A percentile compares a stretch with the other conserved stretches of the same genome.
These are phyloP conservation scores for Semaprochilodus insignis DNA, from an alignment of 2,797 vertebrate genomes.

Conservation along the genomic window DNA sequence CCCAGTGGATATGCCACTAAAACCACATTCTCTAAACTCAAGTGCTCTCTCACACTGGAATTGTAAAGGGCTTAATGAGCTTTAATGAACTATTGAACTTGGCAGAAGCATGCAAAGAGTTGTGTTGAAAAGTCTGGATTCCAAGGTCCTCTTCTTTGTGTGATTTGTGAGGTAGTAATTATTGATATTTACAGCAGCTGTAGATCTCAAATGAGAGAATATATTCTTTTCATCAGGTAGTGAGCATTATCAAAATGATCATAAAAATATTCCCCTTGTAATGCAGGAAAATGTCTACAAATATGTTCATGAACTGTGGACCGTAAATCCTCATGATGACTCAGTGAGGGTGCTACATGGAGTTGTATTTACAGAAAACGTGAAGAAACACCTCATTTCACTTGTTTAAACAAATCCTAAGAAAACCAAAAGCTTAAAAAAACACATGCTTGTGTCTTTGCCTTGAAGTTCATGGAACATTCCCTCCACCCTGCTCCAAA, in stretches of 20 bases:
- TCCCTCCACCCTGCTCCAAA: constrained; percentile 21
- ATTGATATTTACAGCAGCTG: not conserved
- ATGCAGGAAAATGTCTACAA: not conserved
- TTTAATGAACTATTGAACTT: constrained; percentile 51
- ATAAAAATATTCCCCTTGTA: not conserved
- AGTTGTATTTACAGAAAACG: constrained; percentile 4
- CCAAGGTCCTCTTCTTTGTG: not conserved
- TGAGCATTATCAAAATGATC: constrained; percentile 9
- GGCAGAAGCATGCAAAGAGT: constrained; percentile 21
- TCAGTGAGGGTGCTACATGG: constrained; percentile 13
- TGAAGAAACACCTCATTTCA: not conserved
- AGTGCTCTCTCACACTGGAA: constrained; percentile 29
- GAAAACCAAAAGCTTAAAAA: constrained; percentile 2
- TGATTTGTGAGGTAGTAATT: not conserved
- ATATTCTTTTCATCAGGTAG: not conserved
- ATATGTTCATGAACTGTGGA: not conserved
- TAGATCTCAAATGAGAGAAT: not conserved
- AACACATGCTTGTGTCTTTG: not conserved
- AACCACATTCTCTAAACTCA: constrained; percentile 35
- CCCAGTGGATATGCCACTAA: not conserved
- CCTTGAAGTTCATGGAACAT: not conserved
- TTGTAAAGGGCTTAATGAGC: constrained; percentile 27
- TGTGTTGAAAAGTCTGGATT: constrained; percentile 13
- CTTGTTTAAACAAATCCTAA: constrained; percentile 1
- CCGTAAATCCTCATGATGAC: constrained; percentile 13